A percentile compares a stretch with the other conserved stretches of the same genome.
Evolutionary conservation across 53 echinoderm and acorn worm genomes (phyloP).

Genomic region (Mesocentrotus franciscanus): DNA sequence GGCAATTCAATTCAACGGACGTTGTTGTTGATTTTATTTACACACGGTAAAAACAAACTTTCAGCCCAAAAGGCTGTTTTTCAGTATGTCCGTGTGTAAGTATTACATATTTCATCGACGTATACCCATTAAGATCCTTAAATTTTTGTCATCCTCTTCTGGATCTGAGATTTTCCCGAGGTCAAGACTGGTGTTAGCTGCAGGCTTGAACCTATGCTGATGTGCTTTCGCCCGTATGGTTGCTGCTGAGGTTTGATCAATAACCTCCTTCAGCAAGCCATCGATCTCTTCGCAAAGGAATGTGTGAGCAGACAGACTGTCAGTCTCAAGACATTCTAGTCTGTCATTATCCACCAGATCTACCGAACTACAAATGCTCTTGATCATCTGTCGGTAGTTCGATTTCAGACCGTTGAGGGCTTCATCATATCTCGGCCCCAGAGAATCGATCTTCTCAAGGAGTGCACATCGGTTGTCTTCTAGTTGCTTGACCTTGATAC

Average conservation of each 20-base stretch:
- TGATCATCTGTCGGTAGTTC: not conserved
- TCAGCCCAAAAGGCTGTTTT: too few relatives aligned
- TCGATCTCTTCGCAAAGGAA: slow-evolving; percentile 23
- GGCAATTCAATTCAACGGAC: too few relatives aligned
- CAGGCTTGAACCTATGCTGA: not conserved
- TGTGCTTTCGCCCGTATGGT: not conserved
- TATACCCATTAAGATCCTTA: too few relatives aligned
- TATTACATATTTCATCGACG: too few relatives aligned
- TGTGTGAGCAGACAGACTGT: slow-evolving; percentile 17
- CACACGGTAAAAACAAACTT: too few relatives aligned
- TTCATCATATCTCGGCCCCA: not conserved
- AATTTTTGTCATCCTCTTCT: too few relatives aligned
- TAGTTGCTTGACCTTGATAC: not conserved
- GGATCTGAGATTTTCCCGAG: not conserved
- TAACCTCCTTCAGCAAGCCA: not conserved
- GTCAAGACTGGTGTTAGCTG: not conserved
- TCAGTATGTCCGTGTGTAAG: not conserved
- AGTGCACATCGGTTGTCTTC: not conserved
- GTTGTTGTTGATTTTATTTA: too few relatives aligned
- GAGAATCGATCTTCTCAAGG: not conserved
- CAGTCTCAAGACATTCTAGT: not conserved
- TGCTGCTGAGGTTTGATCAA: not conserved
- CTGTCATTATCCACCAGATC: slow-evolving; percentile 9
- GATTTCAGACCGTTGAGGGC: slow-evolving; percentile 5
- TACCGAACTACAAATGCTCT: slow-evolving; percentile 20